Evolutionary conservation across 30 jellyfish, hydroid and myxozoan genomes (phyloP).

Genomic region (Cassiopea andromeda): DNA sequence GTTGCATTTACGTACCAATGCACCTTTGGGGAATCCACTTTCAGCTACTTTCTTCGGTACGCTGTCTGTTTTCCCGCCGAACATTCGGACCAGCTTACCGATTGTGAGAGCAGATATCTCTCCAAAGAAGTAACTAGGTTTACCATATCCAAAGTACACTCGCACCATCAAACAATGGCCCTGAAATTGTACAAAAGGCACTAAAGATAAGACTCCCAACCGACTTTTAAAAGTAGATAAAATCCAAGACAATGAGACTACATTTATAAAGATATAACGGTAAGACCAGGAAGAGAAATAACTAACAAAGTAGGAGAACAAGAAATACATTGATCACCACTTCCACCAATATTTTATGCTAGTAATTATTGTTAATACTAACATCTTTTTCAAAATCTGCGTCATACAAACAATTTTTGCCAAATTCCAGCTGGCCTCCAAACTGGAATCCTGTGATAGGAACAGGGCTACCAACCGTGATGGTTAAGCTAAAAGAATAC

Average conservation of each 20-base stretch:
- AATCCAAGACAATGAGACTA: too few species aligned
- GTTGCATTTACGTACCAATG: conserved; percentile 54
- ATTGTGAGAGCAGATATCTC: conserved; percentile 85
- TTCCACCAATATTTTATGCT: not conserved
- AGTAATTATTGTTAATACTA: not conserved
- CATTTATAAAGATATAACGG: too few species aligned
- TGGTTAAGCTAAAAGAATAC: conserved; percentile 54
- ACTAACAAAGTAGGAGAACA: too few species aligned
- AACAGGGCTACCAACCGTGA: conserved; percentile 74
- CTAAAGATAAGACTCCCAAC: not conserved
- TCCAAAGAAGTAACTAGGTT: conserved; percentile 89
- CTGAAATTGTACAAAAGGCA: conserved; percentile 34
- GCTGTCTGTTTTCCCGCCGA: conserved; percentile 80
- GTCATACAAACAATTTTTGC: conserved; percentile 89
- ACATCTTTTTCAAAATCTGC: conserved; percentile 92
- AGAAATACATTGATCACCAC: not conserved
- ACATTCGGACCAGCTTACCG: conserved; percentile 94
- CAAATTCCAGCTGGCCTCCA: conserved; percentile 97
- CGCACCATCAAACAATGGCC: conserved; percentile 94
- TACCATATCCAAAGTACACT: conserved; percentile 84
- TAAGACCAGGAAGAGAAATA: too few species aligned
- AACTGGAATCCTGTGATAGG: conserved; percentile 77
- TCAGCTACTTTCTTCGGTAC: conserved; percentile 78
- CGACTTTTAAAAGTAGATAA: too few species aligned
- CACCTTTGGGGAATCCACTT: conserved; percentile 96